Conservation (phyloP, 2,113 vertebrate genomes). For the Perognathus longimembris region DNA sequence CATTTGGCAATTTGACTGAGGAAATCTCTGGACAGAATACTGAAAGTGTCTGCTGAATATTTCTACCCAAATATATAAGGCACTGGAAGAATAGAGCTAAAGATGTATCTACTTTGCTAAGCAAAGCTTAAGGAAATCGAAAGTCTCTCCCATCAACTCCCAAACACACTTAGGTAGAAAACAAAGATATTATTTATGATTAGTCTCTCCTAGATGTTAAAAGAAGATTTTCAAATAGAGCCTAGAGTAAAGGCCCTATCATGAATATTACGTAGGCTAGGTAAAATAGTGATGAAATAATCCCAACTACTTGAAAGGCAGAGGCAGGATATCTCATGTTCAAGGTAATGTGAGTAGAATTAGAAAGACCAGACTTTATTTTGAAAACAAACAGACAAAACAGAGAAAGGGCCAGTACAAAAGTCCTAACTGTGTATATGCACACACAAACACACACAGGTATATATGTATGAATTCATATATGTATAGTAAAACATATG, state of each 20-base stretch:
- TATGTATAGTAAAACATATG: too few relatives aligned
- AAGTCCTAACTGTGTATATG: too few relatives aligned
- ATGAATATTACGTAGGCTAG: background rate
- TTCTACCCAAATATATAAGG: conserved; percentile 22
- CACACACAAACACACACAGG: too few relatives aligned
- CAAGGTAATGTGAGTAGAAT: too few relatives aligned
- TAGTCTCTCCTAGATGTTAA: background rate
- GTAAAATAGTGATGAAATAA: too few relatives aligned
- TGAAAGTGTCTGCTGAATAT: background rate
- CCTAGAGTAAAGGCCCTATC: background rate
- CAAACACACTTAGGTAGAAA: background rate
- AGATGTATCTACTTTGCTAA: conserved; percentile 26
- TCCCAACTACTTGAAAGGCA: too few relatives aligned
- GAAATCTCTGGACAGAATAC: background rate
- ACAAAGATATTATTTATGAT: background rate
- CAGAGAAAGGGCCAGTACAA: too few relatives aligned
- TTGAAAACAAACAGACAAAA: too few relatives aligned
- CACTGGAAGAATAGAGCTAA: background rate
- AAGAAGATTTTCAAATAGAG: background rate
- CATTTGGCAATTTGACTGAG: conserved; percentile 3
- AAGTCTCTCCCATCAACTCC: background rate
- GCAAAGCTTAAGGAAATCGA: conserved; percentile 17
- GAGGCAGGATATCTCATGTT: too few relatives aligned
- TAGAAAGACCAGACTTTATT: too few relatives aligned
- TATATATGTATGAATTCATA: too few relatives aligned